phyloP scores from a whole-genome alignment of 2,797 vertebrate species.

The Denticeps clupeoides region DNA sequence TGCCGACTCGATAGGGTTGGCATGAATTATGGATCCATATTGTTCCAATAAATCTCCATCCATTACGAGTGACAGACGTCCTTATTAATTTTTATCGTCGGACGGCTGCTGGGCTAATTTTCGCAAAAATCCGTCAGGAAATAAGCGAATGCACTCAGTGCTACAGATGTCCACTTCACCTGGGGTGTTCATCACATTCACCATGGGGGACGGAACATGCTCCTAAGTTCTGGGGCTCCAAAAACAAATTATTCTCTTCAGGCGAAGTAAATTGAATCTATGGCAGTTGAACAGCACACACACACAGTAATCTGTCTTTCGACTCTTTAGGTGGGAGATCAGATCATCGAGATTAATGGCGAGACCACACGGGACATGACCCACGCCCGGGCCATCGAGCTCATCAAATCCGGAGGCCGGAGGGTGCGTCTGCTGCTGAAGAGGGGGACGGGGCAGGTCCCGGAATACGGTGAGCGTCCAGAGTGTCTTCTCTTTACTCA shows the following conservation, averaged over 20 bases:
- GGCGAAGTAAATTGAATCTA: too few species aligned
- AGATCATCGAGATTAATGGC: slow-evolving; percentile 98
- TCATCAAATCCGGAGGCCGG: slow-evolving; percentile 92
- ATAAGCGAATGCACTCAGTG: too few species aligned
- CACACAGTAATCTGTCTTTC: not conserved
- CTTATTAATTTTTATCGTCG: slow-evolving; percentile 23
- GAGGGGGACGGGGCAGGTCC: slow-evolving; percentile 91
- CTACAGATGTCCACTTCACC: too few species aligned
- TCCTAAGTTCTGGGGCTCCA: not conserved
- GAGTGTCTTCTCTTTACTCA: too few species aligned
- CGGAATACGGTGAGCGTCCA: slow-evolving; percentile 88
- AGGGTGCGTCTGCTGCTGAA: slow-evolving; percentile 87
- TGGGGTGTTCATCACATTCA: too few species aligned
- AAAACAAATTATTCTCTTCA: slow-evolving; percentile 12
- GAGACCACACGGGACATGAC: slow-evolving; percentile 96
- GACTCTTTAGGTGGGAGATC: slow-evolving; percentile 90
- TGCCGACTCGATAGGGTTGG: slow-evolving; percentile 3
- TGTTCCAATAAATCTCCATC: slow-evolving; percentile 31
- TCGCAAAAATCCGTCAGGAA: slow-evolving; percentile 11
- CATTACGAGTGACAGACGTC: slow-evolving; percentile 14
- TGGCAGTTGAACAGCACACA: not conserved
- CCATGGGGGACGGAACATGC: too few species aligned
- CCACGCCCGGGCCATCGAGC: slow-evolving; percentile 90
- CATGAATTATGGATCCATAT: slow-evolving; percentile 31
- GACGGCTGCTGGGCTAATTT: slow-evolving; percentile 3